Base-by-base conservation (phyloP, 2,888 invertebrate species). In the Schizaphis graminum region DNA sequence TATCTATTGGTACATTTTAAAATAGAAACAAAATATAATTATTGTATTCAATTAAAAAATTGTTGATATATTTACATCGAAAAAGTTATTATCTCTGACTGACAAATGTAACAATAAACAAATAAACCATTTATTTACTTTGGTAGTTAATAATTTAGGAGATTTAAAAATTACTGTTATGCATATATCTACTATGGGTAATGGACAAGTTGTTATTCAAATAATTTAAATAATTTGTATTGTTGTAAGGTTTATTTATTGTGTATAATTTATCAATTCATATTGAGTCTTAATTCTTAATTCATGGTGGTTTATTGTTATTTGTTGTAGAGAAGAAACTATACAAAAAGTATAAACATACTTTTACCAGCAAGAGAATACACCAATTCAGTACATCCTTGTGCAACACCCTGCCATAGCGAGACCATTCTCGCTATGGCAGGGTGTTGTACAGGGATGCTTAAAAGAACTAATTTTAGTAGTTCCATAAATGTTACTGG, bases 231-330 rank as follows among this genome's bases (percentile, higher is more conserved):
- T 44, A 89, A 89, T 41, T 89, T 3, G 26, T 16, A 26, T 28
- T 84, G 28, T 53, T 44, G 35, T 53, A 84, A 53, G 35, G 26
- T 41, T 8, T 28, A 53, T 56, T 57, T n/a, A 16, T 89, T 41
- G 28, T 84, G 26, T 41, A 11, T 8, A 7, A 44, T 89, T 89
- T n/a, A 4, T 10, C 8, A 16, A 57, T 28, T 44, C 16, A 44
- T 13, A 16, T 89, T 47, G 47, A 47, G 13, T n/a, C 16, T 44
- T 41, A 28, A 56, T 84, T 1, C 16, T 91, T 21, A 0, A 49
- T 92, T 56, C 21, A 41, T 67, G 87, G 67, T 92, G 92, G 92
- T 88, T 92, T 92, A 92, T 92, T 92, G 92, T 87, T 87, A 1
- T 28, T 92, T 92, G 92, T 87, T 87, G 2, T 28, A 67, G 16